Evolutionary conservation across 2,888 invertebrate genomes (phyloP).

Genomic region (Plemyria rubiginata): DNA sequence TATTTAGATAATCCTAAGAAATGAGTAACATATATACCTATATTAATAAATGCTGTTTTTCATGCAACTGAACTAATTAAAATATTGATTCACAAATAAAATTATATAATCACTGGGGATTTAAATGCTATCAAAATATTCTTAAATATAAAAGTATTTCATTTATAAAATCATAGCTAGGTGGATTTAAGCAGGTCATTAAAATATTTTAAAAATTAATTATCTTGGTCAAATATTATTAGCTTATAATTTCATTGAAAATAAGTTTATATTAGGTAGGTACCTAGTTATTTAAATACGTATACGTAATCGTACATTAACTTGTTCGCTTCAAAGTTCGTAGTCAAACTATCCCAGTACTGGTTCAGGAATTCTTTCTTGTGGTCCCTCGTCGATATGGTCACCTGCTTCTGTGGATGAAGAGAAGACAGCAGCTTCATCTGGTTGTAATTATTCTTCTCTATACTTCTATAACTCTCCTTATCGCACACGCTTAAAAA

Average conservation of each 20-base stretch:
- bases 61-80: slow-evolving; percentile 10
- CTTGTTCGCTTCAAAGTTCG: slow-evolving; percentile 16
- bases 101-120: slow-evolving; percentile 11
- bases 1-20: too few relatives aligned
- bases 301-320: too few relatives aligned
- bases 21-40: too few relatives aligned
- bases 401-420: slow-evolving; percentile 27
- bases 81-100: slow-evolving; percentile 18
- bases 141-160: not conserved
- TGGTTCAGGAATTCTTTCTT: slow-evolving; percentile 24
- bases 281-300: too few relatives aligned
- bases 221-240: not conserved
- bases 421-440: slow-evolving; percentile 26
- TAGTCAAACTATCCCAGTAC: slow-evolving; percentile 32
- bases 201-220: not conserved
- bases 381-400: slow-evolving; percentile 27
- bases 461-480: slow-evolving; percentile 6
- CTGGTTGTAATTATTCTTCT: slow-evolving; percentile 13
- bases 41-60: slow-evolving; percentile 19
- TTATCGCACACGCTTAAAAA: slow-evolving; percentile 43
- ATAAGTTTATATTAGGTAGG: not conserved
- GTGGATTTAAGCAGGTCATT: not conserved
- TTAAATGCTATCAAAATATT: not conserved
- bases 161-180: not conserved
- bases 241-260: too few relatives aligned